Evolutionary conservation across 2,797 vertebrate genomes (phyloP).

Genomic region (Nasua narica): DNA sequence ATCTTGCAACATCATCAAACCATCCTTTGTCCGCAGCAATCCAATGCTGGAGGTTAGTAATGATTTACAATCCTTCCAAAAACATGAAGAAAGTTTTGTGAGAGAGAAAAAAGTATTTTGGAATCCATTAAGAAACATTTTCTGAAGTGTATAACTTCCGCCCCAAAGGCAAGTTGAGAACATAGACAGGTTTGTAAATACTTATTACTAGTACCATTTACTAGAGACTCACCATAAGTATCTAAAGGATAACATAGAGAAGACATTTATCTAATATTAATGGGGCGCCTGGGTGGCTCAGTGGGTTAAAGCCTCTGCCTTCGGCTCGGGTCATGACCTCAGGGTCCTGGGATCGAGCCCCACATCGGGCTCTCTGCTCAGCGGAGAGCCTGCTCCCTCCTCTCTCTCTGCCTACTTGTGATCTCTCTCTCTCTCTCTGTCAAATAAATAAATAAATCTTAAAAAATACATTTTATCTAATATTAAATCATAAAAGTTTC

Average conservation of each 20-base stretch:
- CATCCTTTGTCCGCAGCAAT: not conserved
- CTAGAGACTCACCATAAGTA: not conserved
- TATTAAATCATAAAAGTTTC: not conserved
- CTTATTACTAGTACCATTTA: not conserved
- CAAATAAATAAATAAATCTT: too few species aligned
- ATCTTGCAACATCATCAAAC: not conserved
- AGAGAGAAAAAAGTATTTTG: not conserved
- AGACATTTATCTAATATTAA: not conserved
- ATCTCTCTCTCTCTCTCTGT: too few species aligned
- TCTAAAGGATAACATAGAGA: not conserved
- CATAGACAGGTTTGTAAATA: not conserved
- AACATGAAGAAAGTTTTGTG: not conserved
- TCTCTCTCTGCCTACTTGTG: too few species aligned
- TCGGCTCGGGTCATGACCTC: too few species aligned
- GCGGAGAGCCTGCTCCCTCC: too few species aligned
- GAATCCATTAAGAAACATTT: not conserved
- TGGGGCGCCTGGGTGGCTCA: too few species aligned
- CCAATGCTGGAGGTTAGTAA: not conserved
- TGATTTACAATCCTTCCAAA: not conserved
- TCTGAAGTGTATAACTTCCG: not conserved
- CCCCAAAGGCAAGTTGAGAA: constrained; percentile 15
- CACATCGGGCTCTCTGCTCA: too few species aligned
- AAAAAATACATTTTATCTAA: not conserved
- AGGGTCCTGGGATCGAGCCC: too few species aligned
- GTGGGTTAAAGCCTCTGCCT: too few species aligned